Evolutionary conservation across 2,797 vertebrate genomes (phyloP).

Genomic region (Notolepis coatsorum): DNA sequence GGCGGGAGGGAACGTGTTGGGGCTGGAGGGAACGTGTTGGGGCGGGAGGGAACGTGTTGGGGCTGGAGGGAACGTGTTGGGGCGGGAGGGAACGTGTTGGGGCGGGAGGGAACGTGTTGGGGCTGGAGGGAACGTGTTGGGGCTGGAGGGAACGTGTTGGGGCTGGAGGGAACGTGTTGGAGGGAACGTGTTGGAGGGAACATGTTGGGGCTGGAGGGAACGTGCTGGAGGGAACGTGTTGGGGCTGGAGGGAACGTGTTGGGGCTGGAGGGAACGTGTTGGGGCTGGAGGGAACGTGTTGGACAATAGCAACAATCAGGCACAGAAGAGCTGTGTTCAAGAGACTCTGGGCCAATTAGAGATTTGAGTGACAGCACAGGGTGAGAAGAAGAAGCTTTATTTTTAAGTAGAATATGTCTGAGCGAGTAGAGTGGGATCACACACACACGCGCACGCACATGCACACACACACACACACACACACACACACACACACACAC

Average conservation of each 20-base stretch:
- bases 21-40: not conserved
- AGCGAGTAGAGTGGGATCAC: not conserved
- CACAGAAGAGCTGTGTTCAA: conserved; percentile 58
- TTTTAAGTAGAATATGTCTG: conserved; percentile 45
- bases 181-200: too few species aligned
- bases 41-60: too few species aligned
- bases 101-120: not conserved
- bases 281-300: not conserved
- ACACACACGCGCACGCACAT: not conserved
- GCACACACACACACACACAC: not conserved
- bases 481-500: not conserved
- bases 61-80: conserved; percentile 22
- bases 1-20: conserved; percentile 38
- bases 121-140: too few species aligned
- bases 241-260: conserved; percentile 40
- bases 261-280: not conserved
- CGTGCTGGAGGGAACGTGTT: conserved; percentile 17
- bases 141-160: conserved; percentile 22
- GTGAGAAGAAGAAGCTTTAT: conserved; percentile 47
- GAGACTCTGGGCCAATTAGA: conserved; percentile 75
- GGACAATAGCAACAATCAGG: conserved; percentile 26
- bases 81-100: conserved; percentile 38
- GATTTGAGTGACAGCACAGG: conserved; percentile 68
- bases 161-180: conserved; percentile 38
- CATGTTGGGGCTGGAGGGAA: not conserved